Evolutionary conservation across 2,113 vertebrate genomes (phyloP).

Genomic region (Gallinago paraguaiae): DNA sequence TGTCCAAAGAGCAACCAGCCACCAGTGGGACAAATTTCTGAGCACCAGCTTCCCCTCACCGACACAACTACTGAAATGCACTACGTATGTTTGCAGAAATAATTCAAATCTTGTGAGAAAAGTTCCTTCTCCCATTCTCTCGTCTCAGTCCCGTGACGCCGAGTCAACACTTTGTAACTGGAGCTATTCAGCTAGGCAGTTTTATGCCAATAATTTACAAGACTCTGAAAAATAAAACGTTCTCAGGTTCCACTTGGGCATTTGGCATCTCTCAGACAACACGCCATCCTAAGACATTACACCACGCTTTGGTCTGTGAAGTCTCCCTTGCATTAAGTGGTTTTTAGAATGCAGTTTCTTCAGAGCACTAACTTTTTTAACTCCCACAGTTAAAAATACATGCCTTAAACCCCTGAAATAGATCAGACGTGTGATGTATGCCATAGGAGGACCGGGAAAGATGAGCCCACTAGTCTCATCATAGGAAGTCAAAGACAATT

Average conservation of each 20-base stretch:
- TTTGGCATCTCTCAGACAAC: background rate
- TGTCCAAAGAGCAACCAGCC: background rate
- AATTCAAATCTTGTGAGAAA: background rate
- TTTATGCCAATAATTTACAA: background rate
- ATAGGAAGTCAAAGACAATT: background rate
- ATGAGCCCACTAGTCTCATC: background rate
- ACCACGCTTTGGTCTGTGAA: background rate
- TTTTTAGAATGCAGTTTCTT: background rate
- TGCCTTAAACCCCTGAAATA: background rate
- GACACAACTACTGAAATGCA: background rate
- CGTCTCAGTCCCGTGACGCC: background rate
- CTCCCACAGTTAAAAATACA: background rate
- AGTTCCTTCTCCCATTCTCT: background rate
- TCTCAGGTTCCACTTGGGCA: background rate
- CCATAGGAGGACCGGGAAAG: background rate
- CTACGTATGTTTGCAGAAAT: background rate
- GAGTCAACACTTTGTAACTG: background rate
- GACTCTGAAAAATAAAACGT: background rate
- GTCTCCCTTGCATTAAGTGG: background rate
- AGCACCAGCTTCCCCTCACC: background rate
- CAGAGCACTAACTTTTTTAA: background rate
- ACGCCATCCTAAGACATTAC: background rate
- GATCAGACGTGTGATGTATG: background rate
- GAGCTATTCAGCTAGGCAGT: background rate
- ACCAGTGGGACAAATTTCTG: background rate